These are phyloP conservation scores for Mechanitis messenoides DNA, from an alignment of 2,888 invertebrate genomes.

Conservation along the genomic window DNA sequence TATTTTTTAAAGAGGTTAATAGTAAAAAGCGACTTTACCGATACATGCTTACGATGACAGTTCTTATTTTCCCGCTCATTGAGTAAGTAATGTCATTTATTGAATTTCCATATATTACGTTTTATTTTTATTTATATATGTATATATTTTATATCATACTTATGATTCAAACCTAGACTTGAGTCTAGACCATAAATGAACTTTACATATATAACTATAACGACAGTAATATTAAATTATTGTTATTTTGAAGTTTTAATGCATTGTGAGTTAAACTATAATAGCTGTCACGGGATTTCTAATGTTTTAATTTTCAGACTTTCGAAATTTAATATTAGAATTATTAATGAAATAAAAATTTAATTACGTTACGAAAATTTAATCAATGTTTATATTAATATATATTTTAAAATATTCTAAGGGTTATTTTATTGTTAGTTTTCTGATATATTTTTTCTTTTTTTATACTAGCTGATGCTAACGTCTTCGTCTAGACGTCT, in stretches of 20 bases:
- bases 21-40: too few relatives aligned
- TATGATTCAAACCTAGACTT: not conserved
- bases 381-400: too few relatives aligned
- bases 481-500: not conserved
- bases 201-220: slow-evolving; percentile 9
- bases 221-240: slow-evolving; percentile 16
- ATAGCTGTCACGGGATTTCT: slow-evolving; percentile 24
- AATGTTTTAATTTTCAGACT: slow-evolving; percentile 24
- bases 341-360: not conserved
- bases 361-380: too few relatives aligned
- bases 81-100: too few relatives aligned
- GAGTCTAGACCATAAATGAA: slow-evolving; percentile 16
- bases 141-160: not conserved
- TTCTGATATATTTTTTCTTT: too few relatives aligned
- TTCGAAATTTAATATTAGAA: slow-evolving; percentile 2
- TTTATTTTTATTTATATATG: not conserved
- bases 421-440: too few relatives aligned
- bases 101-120: too few relatives aligned
- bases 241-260: slow-evolving; percentile 29
- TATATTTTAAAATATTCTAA: too few relatives aligned
- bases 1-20: too few relatives aligned
- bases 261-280: slow-evolving; percentile 20
- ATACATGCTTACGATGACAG: too few relatives aligned
- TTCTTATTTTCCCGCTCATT: too few relatives aligned
- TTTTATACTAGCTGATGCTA: not conserved